phyloP scores from a whole-genome alignment of 2,797 vertebrate genomes.

The Argentina silus region DNA sequence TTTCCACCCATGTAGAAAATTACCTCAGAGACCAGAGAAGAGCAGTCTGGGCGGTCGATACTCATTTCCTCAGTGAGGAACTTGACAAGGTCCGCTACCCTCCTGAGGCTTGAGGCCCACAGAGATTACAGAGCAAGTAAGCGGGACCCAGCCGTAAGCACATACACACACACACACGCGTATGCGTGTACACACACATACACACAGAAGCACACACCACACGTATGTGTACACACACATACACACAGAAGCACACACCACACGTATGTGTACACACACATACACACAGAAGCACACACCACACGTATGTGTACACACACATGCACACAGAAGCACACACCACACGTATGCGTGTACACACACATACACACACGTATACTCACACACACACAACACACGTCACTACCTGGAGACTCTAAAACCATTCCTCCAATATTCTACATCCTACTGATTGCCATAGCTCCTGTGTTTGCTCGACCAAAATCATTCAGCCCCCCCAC shows the following conservation, averaged over 20 bases:
- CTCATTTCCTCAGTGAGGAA: slow-evolving; percentile 58
- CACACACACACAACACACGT: slow-evolving; percentile 14
- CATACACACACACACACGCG: background rate
- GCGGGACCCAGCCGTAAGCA: background rate
- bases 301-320: slow-evolving; percentile 27
- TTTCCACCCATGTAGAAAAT: slow-evolving; percentile 3
- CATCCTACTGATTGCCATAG: slow-evolving; percentile 59
- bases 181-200: background rate
- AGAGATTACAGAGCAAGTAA: slow-evolving; percentile 26
- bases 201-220: too few species aligned
- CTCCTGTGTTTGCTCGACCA: slow-evolving; percentile 45
- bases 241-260: background rate
- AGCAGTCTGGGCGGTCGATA: slow-evolving; percentile 45
- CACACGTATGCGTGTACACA: background rate
- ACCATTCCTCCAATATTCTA: slow-evolving; percentile 45
- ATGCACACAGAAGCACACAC: background rate
- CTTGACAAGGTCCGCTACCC: slow-evolving; percentile 45
- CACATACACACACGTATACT: background rate
- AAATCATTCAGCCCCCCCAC: slow-evolving; percentile 62
- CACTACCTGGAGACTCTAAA: slow-evolving; percentile 31
- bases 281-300: background rate
- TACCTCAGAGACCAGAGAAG: background rate
- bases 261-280: slow-evolving; percentile 31
- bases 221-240: background rate
- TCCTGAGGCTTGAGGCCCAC: slow-evolving; percentile 31